These are phyloP conservation scores for Gymnothorax reevesii DNA, from an alignment of 2,797 vertebrate genomes.

Conservation along the genomic window DNA sequence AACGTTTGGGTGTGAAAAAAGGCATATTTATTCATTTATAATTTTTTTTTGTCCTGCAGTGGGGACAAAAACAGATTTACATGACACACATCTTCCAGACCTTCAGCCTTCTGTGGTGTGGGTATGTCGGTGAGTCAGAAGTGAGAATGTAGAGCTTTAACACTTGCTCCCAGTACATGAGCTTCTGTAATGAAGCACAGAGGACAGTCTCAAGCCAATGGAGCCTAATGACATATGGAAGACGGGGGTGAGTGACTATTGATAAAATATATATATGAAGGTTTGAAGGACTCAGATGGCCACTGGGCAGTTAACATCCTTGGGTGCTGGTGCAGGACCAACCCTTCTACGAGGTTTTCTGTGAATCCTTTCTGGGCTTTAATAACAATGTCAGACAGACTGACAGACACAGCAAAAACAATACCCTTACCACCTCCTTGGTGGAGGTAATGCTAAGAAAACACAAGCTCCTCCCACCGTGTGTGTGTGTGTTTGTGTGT, in stretches of 20 bases:
- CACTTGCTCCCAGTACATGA: conserved; percentile 84
- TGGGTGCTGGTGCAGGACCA: no score
- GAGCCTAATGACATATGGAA: conserved; percentile 55
- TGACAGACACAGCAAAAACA: not conserved
- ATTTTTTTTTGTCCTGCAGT: conserved; percentile 52
- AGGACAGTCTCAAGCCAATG: conserved; percentile 69
- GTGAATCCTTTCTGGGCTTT: no score
- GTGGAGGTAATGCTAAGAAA: no score
- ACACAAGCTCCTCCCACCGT: not conserved
- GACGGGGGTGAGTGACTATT: conserved; percentile 45
- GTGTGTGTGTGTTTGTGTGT: not conserved
- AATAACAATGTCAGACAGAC: not conserved
- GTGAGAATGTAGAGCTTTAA: conserved; percentile 98
- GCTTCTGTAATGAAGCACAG: conserved; percentile 74
- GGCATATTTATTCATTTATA: not conserved
- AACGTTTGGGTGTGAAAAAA: no score
- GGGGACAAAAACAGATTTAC: conserved; percentile 77
- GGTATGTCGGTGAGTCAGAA: conserved; percentile 92
- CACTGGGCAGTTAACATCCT: no score
- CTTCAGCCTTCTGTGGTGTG: conserved; percentile 86
- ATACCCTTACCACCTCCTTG: not conserved
- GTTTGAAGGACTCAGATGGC: conserved; percentile 59
- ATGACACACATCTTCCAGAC: conserved; percentile 84
- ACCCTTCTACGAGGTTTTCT: no score
- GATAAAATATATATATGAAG: conserved; percentile 66